phyloP scores from a whole-genome alignment of 1,140 invertebrate species.

The Phortica variegata region DNA sequence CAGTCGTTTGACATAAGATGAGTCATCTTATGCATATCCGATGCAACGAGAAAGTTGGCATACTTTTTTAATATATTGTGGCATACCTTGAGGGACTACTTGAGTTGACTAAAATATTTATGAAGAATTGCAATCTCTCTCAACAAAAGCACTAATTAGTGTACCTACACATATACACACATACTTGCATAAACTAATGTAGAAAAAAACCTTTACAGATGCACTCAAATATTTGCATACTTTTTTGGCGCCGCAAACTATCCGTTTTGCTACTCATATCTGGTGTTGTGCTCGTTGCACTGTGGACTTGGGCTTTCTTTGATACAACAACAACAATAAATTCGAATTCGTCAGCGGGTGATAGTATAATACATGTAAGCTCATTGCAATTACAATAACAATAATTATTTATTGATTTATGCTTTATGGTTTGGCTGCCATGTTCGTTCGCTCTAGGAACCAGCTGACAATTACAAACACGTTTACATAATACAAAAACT shows the following conservation, averaged over 20 bases:
- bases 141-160: not conserved
- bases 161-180: not conserved
- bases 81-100: conserved; percentile 45
- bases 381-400: not conserved
- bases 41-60: too few species aligned
- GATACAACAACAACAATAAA: conserved; percentile 30
- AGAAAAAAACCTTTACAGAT: conserved; percentile 42
- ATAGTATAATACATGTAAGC: conserved; percentile 6
- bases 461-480: conserved; percentile 30
- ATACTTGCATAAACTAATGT: not conserved
- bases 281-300: conserved; percentile 35
- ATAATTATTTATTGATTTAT: not conserved
- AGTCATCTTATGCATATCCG: too few species aligned
- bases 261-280: conserved; percentile 41
- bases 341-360: conserved; percentile 1
- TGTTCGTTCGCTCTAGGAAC: not conserved
- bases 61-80: conserved; percentile 21
- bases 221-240: conserved; percentile 50
- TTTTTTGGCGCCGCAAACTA: conserved; percentile 53
- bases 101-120: conserved; percentile 51
- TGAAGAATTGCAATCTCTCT: conserved; percentile 14
- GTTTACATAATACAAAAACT: conserved; percentile 50
- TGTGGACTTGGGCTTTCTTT: conserved; percentile 52
- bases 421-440: not conserved
- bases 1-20: too few species aligned